Conservation (phyloP, 37 sponge, comb jelly and placozoan genomes). For the Mnemiopsis leidyi region DNA sequence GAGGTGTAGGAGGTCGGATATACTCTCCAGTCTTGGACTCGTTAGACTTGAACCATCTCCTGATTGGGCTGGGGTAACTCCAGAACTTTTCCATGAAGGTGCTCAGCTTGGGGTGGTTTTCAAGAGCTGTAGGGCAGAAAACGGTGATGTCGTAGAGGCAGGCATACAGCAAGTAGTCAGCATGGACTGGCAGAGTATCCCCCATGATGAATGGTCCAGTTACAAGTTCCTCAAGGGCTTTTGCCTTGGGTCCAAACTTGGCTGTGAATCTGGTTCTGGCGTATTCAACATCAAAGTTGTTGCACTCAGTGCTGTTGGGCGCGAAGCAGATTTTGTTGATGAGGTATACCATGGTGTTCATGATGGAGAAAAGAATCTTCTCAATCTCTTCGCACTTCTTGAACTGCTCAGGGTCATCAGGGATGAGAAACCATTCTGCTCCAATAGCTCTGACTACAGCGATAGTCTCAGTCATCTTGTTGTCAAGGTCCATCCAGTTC, state of each 20-base stretch:
- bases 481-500: conserved; percentile 60
- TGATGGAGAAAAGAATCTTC: conserved; percentile 11
- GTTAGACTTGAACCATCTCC: conserved; percentile 53
- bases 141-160: conserved; percentile 56
- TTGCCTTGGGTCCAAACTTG: not conserved
- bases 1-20: conserved; percentile 6
- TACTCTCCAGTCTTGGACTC: conserved; percentile 21
- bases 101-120: not conserved
- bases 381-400: conserved; percentile 14
- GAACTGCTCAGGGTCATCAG: conserved; percentile 31
- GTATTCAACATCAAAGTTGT: conserved; percentile 10
- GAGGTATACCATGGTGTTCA: conserved; percentile 64
- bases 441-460: conserved; percentile 1
- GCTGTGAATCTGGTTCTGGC: conserved; percentile 9
- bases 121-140: not conserved
- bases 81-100: conserved; percentile 31
- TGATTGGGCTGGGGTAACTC: not conserved
- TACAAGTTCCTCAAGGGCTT: not conserved
- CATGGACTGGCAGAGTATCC: conserved; percentile 24
- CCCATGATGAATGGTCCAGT: conserved; percentile 57
- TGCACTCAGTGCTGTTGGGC: conserved; percentile 33
- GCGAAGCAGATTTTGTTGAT: conserved; percentile 57
- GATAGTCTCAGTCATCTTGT: conserved; percentile 38
- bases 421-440: not conserved
- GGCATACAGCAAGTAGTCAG: conserved; percentile 44